Base-by-base conservation (phyloP, 2,888 invertebrate genomes). In the Dugesia japonica region DNA sequence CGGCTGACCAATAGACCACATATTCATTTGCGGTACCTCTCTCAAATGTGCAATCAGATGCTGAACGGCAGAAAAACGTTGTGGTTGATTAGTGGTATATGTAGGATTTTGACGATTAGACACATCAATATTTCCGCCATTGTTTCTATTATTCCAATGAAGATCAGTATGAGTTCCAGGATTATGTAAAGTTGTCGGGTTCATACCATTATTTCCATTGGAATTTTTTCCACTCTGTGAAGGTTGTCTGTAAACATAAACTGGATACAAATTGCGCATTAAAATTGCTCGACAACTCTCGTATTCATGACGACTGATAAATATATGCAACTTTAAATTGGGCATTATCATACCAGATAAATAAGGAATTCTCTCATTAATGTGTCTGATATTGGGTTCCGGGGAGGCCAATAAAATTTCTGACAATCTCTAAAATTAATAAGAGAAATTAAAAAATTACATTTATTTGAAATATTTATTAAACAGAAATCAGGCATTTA, bases 221-320 rank as follows among this genome's bases (percentile, higher is more conserved):
- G 56, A 56, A 56, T 56, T 56, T 23, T 56, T 56, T n/a, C 56
- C 56, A 23, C 4, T 56, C 17, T 56, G 56, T 20, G 56, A 56
- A n/a, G 23, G 56, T n/a, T 56, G 56, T 56, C 56, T 56, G n/a
- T 56, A 56, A 20, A 56, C 56, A 56, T 56, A 56, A 23, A 56
- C 56, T 56, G 56, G 56, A 23, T 56, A 56, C 42, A 75, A 38
- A 56, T 75, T 75, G 4, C 56, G 23, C 26, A 75, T 42, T n/a
- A 75, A 31, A 26, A 75, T 56, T 26, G 42, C 75, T 15, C 75
- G 56, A 28, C 75, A 42, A 28, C 27, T 75, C 27, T 75, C 75
- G 26, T 75, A 75, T 28, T 75, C 75, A 26, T 75, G 75, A 17
- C 56, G 75, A 23, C 56, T 56, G 4, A 75, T 75, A 20, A 71